Percentiles rank a stretch among this genome's conserved stretches.
phyloP scores from a whole-genome alignment of 2,888 invertebrate species.

The Orthosia gracilis region DNA sequence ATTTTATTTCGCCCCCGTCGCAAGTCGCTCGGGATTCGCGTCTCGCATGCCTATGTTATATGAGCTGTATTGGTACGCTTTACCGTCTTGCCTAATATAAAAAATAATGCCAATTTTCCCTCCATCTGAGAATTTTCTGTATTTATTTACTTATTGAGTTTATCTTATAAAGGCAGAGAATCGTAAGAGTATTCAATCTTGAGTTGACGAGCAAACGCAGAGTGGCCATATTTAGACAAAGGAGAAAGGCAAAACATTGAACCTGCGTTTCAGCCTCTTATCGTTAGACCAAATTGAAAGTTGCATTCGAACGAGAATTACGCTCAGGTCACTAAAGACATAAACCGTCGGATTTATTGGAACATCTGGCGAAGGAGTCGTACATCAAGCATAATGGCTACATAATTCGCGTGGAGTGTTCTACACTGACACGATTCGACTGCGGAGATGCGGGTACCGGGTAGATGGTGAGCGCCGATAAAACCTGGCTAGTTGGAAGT shows the following conservation, averaged over 20 bases:
- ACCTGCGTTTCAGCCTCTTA: conserved; percentile 7
- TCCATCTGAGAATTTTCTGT: conserved; percentile 30
- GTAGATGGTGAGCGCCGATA: conserved; percentile 82
- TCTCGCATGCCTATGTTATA: conserved; percentile 75
- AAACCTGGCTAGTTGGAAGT: conserved; percentile 79
- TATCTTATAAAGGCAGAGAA: conserved; percentile 10
- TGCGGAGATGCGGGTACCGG: conserved; percentile 79
- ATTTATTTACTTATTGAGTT: conserved; percentile 38
- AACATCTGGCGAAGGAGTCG: conserved; percentile 74
- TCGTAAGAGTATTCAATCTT: conserved; percentile 12
- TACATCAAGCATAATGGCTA: conserved; percentile 83
- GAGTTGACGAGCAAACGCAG: conserved; percentile 27
- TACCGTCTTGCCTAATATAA: conserved; percentile 55
- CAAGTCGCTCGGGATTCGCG: conserved; percentile 74
- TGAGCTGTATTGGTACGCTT: conserved; percentile 69
- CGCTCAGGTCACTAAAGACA: conserved; percentile 50
- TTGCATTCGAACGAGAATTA: conserved; percentile 42
- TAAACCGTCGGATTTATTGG: conserved; percentile 73
- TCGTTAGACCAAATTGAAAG: conserved; percentile 51
- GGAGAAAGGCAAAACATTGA: conserved; percentile 42
- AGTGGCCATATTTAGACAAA: conserved; percentile 27
- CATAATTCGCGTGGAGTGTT: conserved; percentile 83
- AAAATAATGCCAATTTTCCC: conserved; percentile 61
- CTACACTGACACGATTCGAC: conserved; percentile 82
- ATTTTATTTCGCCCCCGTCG: conserved; percentile 80